A percentile compares a stretch with the other conserved stretches of the same genome.
Conservation (phyloP, 2,797 vertebrate genomes). For the Malurus splendens region DNA sequence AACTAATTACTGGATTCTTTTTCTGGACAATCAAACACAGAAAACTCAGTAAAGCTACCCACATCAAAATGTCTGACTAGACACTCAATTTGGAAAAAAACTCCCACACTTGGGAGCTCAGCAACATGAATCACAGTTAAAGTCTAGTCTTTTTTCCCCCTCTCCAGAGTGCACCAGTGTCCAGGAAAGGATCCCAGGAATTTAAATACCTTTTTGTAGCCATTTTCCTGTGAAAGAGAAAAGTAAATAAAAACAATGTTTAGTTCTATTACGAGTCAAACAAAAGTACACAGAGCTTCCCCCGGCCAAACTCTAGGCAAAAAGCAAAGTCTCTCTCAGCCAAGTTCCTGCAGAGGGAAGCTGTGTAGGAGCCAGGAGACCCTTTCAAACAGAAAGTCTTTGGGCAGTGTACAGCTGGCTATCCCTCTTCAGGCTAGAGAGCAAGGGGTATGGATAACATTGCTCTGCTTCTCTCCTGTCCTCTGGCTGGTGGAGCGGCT, state of each 20-base stretch:
- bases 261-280: constrained; percentile 23
- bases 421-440: not conserved
- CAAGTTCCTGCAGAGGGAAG: constrained; percentile 42
- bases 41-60: not conserved
- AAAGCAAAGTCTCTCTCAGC: constrained; percentile 19
- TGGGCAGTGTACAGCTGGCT: constrained; percentile 10
- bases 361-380: constrained; percentile 12
- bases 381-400: constrained; percentile 30
- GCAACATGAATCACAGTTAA: not conserved
- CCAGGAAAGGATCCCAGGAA: constrained; percentile 18
- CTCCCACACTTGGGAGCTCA: not conserved
- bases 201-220: constrained; percentile 37
- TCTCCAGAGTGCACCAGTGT: not conserved
- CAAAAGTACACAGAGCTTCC: constrained; percentile 26
- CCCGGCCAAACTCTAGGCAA: not conserved
- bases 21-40: not conserved
- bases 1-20: not conserved
- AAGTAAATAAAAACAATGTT: constrained; percentile 46
- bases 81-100: not conserved
- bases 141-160: not conserved
- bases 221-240: constrained; percentile 34
- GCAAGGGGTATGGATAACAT: not conserved
- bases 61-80: constrained; percentile 5
- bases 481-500: not conserved
- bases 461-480: not conserved